Evolutionary conservation across 2,888 invertebrate species (phyloP), one percentile per base, ranked within the genome.

Genomic region (Plebejus melissa): DNA sequence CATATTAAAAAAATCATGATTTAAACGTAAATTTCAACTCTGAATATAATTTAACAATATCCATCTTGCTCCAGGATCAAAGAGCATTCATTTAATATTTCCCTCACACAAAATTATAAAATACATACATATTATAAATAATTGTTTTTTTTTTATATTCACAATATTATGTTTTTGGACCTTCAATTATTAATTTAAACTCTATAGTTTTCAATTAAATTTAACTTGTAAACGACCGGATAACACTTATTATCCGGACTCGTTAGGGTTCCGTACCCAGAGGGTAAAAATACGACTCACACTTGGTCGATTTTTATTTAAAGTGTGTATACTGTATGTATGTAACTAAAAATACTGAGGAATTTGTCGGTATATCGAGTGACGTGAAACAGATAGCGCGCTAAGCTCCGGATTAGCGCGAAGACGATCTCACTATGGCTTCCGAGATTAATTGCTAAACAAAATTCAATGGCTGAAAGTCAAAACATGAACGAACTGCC

Each of bases 311-410:
- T 11, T 46, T 9, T 46, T 54, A 54, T 54, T 54, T 13, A 78
- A 75, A 75, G 77, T 78, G 79, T 78, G 76, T 32, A 22, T 22
- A 32, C 32, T 75, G 76, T 75, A 76, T 58, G 75, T 54, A 72
- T 71, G 76, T 77, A 76, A 77, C 82, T 83, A 83, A 81, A 83
- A 83, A 83, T 83, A 82, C 75, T 78, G 77, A 81, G 80, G 81
- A 83, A 82, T 83, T 81, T 75, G 80, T 80, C 79, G 80, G 79
- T 82, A 78, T 54, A 70, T 60, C 60, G 13, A 60, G 65, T 83
- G 82, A 82, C 87, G 82, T 82, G 87, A 85, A 87, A 83, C 89
- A 90, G 88, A 87, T 84, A 80, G 87, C 85, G 87, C 85, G 85
- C 84, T 85, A 83, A 86, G 83, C 87, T 81, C 83, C 84, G 76